Evolutionary conservation across 2,113 vertebrate species (phyloP), one percentile per base, ranked within the genome.

Genomic region (Cranoglanis bouderius): DNA sequence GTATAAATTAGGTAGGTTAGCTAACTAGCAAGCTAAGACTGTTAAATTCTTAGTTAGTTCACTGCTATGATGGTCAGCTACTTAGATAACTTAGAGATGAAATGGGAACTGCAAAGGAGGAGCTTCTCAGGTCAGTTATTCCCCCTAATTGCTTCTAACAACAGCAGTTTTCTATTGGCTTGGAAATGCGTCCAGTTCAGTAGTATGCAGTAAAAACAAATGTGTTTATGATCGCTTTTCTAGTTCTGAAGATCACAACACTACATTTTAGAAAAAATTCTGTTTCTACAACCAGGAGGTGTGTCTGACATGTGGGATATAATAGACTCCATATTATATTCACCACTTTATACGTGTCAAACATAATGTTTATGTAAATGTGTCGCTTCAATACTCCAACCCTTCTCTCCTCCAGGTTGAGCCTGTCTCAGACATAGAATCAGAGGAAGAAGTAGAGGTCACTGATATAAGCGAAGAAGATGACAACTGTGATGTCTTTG

Each of bases 381-480:
- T 35, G 6, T 14, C n/a, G 24, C 24, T 10, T 81, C 2, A 82
- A 40, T 40, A 26, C 4, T 40, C 21, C 9, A 1, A 5, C 63
- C 26, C 40, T 65, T 13, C 26, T 65, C 26, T 74, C 0, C n/a
- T 29, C 9, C 90, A 96, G 96, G 97, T 98, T 94, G 97, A 98
- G 91, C 97, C 96, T 10, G 96, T 97, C 89, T 98, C 97, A 0
- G 97, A 98, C 89, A 93, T 96, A 0, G 97, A 98, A 92, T 97
- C 97, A 0, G 97, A 97, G 16, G 95, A 96, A 75, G 96, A 96
- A 43, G 97, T 98, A 88, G 97, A 98, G 93, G 97, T 98, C 93
- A 98, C 97, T 0, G 97, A 98, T 93, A 97, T 98, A 92, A 98
- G 97, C 3, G 96, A 97, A 19, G 97, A 98, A 29, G 95, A 96